Evolutionary conservation across 2,113 vertebrate genomes (phyloP).

Genomic region (Aviceda subcristata): DNA sequence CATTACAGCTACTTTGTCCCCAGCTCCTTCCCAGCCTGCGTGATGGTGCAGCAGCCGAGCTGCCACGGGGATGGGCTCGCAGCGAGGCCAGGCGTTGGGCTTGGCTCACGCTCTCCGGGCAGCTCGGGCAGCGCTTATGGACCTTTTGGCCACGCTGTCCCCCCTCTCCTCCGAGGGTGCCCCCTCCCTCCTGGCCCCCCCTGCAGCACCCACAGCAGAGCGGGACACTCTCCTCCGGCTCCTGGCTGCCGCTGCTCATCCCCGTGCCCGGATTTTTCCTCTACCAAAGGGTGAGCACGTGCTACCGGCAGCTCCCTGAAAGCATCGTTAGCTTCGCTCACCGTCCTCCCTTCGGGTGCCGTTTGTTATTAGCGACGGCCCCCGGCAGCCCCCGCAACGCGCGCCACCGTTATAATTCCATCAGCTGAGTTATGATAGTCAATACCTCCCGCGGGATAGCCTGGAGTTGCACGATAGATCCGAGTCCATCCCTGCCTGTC

Average conservation of each 20-base stretch:
- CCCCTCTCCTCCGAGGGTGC: not conserved
- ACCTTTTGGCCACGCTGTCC: not conserved
- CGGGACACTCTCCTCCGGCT: not conserved
- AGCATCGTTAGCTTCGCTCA: not conserved
- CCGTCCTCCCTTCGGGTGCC: not conserved
- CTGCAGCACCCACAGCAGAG: not conserved
- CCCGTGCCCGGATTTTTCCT: not conserved
- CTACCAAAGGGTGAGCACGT: rapidly evolving
- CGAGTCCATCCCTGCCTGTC: not conserved
- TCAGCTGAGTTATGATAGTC: not conserved
- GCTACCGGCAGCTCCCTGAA: not conserved
- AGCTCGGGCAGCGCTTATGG: rapidly evolving
- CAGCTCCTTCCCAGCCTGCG: not conserved
- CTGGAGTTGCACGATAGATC: not conserved
- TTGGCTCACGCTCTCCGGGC: not conserved
- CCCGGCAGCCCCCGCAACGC: not conserved
- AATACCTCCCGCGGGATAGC: rapidly evolving
- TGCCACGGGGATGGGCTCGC: not conserved
- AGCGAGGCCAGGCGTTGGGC: no score
- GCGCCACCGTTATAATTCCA: rapidly evolving
- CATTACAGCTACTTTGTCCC: not conserved
- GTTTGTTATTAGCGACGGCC: not conserved
- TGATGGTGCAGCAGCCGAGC: not conserved
- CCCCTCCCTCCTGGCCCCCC: not conserved
- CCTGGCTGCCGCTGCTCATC: not conserved